Evolutionary conservation across 2,888 invertebrate species (phyloP).

Genomic region (Odontothrips loti): DNA sequence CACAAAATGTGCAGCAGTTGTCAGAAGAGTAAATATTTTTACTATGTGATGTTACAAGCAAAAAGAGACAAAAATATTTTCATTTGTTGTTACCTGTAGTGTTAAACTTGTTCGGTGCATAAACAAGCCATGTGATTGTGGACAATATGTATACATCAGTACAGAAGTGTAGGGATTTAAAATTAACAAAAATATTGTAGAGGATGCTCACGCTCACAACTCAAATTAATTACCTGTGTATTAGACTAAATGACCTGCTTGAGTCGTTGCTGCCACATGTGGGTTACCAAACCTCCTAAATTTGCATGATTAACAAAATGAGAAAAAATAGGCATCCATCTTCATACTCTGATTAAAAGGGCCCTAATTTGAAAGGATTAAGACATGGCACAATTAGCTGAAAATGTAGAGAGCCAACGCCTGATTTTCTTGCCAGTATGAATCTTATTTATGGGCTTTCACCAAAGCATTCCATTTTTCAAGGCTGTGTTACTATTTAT

Average conservation of each 20-base stretch:
- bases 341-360: no score
- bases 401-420: not conserved
- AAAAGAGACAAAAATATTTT: not conserved
- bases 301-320: no score
- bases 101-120: not conserved
- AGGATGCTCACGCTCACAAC: not conserved
- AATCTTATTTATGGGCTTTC: not conserved
- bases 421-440: not conserved
- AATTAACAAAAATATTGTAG: not conserved
- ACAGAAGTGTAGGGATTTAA: not conserved
- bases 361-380: no score
- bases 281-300: no score
- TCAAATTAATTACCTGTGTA: not conserved
- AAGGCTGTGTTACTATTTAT: conserved; percentile 10
- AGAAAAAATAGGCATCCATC: no score
- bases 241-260: no score
- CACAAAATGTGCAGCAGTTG: not conserved
- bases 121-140: not conserved
- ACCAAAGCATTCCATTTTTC: not conserved
- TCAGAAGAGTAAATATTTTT: conserved; percentile 22
- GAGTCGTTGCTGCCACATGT: no score
- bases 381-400: not conserved
- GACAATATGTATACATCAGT: not conserved
- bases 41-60: conserved; percentile 17
- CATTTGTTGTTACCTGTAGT: not conserved